Evolutionary conservation across 2,888 invertebrate genomes (phyloP), one percentile per base, ranked within the genome.

Genomic region (Netelia melanura): DNA sequence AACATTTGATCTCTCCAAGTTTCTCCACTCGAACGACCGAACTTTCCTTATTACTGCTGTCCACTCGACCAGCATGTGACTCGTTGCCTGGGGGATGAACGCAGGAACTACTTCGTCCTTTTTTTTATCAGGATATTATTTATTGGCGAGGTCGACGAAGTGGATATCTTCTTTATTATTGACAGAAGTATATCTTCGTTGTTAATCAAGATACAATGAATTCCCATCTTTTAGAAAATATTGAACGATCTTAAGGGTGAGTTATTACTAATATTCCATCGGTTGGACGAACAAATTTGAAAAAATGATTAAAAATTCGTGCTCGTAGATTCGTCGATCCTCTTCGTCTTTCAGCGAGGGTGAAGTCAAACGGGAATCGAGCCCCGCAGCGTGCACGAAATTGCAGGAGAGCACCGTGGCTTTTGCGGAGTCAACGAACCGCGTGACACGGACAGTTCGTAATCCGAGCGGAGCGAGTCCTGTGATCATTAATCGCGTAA

Each of bases 401-500:
- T 71, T 52, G 61, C 43, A 68, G 21, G 52, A 65, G 48, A 67
- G 48, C 54, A 21, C 58, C 30, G 62, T 48, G 62, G 75, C 54
- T 75, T 38, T 76, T 81, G 68, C 61, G 11, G 68, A 74, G 67
- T 48, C 56, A 64, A 71, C 68, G 80, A 68, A 58, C 64, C 81
- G 61, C 76, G 14, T 56, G 65, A 81, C 58, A 58, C 75, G 25
- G 61, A 74, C 81, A 85, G 83, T 85, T 58, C 79, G 52, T 64
- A 75, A 77, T 72, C 17, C 17, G 30, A 14, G n/a, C n/a, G 23
- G 14, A 54, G 75, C 67, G 21, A 48, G 23, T 85, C 76, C 68
- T 70, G 70, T 70, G 81, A 81, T 71, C 87, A 86, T 87, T 89
- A 88, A 90, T 90, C 87, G 88, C 88, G 89, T 90, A 90, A 89